Conservation (phyloP, 2,113 vertebrate species). For the Cottus gobio region DNA sequence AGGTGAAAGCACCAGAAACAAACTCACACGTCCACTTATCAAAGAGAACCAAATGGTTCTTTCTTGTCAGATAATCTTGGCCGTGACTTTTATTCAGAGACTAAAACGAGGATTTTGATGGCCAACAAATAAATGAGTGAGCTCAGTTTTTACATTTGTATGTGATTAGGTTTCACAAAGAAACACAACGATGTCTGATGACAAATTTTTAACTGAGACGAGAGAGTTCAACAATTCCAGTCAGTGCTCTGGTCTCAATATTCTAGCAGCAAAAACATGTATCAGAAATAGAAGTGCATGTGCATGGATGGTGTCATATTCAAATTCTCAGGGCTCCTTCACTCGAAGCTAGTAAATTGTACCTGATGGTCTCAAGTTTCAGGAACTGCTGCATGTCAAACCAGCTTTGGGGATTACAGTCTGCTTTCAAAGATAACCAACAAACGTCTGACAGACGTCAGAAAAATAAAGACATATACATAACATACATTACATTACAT, state of each 20-base stretch:
- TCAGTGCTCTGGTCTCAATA: not conserved
- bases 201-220: not conserved
- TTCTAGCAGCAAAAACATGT: not conserved
- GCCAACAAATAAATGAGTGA: not conserved
- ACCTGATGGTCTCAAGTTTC: not conserved
- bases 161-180: not conserved
- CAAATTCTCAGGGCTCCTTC: slow-evolving; percentile 8
- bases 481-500: not conserved
- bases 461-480: not conserved
- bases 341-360: not conserved
- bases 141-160: slow-evolving; percentile 14
- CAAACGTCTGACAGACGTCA: not conserved
- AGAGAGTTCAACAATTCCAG: not conserved
- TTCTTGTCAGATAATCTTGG: not conserved
- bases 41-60: not conserved
- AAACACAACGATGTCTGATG: slow-evolving; percentile 4
- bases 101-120: not conserved
- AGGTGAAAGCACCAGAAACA: slow-evolving; percentile 15
- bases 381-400: not conserved
- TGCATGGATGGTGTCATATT: not conserved
- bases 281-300: slow-evolving; percentile 5
- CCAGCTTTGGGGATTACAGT: not conserved
- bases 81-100: not conserved
- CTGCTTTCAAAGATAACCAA: not conserved
- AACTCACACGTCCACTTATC: not conserved